Evolutionary conservation across 2,797 vertebrate species (phyloP), one percentile per base, ranked within the genome.

Genomic region (Enteromius anoplus): DNA sequence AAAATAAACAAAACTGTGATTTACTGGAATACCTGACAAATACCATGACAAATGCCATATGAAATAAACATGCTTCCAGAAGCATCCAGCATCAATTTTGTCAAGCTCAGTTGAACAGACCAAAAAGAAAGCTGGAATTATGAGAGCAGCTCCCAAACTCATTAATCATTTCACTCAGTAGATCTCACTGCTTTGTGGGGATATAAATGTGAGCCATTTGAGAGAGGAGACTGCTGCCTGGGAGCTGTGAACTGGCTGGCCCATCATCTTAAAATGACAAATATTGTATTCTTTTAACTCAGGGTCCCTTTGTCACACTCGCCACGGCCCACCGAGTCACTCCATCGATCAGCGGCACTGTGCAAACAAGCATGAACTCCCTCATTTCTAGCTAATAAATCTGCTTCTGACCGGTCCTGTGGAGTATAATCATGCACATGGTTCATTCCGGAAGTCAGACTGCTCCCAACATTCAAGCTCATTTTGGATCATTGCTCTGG

Each of bases 371-470:
- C 80, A 62, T 73, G 73, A 65, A 71, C 42, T 45, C 49, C 17
- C 71, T 68, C 53, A 53, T 85, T 70, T 68, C 49, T 51, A 45
- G 14, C 53, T 82, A 73, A 85, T 85, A 83, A 83, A 87, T 85
- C 73, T 76, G 17, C 40, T 7, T 32, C 62, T 62, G 72, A 70
- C 42, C 34, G 17, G 47, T 72, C 76, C 34, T 42, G 58, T 82
- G 55, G 55, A 85, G 55, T 65, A 47, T 53, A 51, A 68, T 73
- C 12, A 19, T 29, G 55, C 69, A 79, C 29, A 53, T 42, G 60
- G 17, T 78, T 82, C 68, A 71, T 47, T 42, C n/a, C 14, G 12
- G 60, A 69, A 45, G 47, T 62, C 85, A 62, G 23, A 70, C 51
- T 47, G 6, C 23, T 40, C 60, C 51, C n/a, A 40, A 66, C 58